Evolutionary conservation across 2,113 vertebrate genomes (phyloP), one percentile per base, ranked within the genome.

Genomic region (Dipodomys ordii): DNA sequence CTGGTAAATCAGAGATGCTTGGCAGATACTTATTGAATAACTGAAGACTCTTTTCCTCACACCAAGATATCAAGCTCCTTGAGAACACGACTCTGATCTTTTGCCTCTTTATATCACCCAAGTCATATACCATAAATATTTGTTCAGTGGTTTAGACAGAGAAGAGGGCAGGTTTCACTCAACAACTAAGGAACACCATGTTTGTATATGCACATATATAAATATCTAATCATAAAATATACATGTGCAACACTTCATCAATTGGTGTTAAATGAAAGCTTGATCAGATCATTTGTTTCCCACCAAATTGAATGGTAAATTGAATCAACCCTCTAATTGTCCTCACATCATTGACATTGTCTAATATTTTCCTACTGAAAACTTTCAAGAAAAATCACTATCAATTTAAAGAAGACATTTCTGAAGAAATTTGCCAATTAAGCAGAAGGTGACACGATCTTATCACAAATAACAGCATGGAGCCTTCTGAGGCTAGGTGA

Each of bases 281-380:
- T 90, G 39, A 16, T 27, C 57, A 90, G 39, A 83, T 28, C 74
- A 86, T 23, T 53, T 80, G 69, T 90, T 65, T 12, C 49, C 49
- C 49, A 86, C 46, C 53, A 62, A 93, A 79, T 3, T 86, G 13
- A 28, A 19, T 22, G 19, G 25, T 57, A 53, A 28, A 13, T 74
- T 86, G 71, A 94, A 35, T 90, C 76, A 90, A 20, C 15, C 35
- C 1, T 94, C 44, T 68, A 85, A 23, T 62, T 93, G 25, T 73
- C 87, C 57, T 19, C 92, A 18, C 28, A 57, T 53, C 67, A 64
- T 71, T 7, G 32, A 65, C 12, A 57, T 35, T 90, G 15, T 73
- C 35, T 94, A 69, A 81, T 69, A 83, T 57, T 93, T 77, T 96
- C 87, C 92, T 83, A 93, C 35, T 68, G 76, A 83, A 92, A 89